Evolutionary conservation across 2,888 invertebrate genomes (phyloP).

Genomic region (Chymomyza caudatula): DNA sequence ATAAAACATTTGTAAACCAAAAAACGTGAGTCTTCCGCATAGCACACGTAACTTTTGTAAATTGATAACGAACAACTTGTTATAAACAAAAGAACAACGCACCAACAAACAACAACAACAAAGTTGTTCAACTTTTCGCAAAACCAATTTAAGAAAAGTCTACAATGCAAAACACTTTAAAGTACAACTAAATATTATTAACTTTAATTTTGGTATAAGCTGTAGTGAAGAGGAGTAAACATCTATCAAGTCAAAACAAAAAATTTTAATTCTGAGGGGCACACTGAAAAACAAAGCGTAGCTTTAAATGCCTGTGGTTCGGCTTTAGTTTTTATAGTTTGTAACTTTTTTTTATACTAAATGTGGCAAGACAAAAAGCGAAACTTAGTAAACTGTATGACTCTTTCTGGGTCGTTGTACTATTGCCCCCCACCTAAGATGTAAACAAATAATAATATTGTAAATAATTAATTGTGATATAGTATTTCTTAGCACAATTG

Average conservation of each 20-base stretch:
- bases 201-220: not conserved
- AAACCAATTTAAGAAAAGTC: not conserved
- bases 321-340: conserved; percentile 4
- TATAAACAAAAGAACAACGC: conserved; percentile 32
- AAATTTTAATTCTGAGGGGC: not conserved
- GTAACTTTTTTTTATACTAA: not conserved
- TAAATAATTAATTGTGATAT: conserved; percentile 71
- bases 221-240: not conserved
- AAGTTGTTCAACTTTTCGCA: conserved; percentile 29
- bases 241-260: not conserved
- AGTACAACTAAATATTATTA: conserved; percentile 11
- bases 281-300: conserved; percentile 3
- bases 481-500: conserved; percentile 72
- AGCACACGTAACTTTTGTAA: conserved; percentile 42
- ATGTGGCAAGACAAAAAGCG: conserved; percentile 22
- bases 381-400: conserved; percentile 29
- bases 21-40: conserved; percentile 57
- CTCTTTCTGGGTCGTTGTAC: conserved; percentile 50
- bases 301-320: conserved; percentile 15
- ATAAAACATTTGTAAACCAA: conserved; percentile 4
- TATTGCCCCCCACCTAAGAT: conserved; percentile 52
- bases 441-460: conserved; percentile 56
- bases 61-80: conserved; percentile 30
- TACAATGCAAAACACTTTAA: conserved; percentile 27
- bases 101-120: conserved; percentile 5